A percentile compares a stretch with the other conserved stretches of the same genome.
phyloP scores from a whole-genome alignment of 2,888 invertebrate genomes.

The Drosophila bunnanda region DNA sequence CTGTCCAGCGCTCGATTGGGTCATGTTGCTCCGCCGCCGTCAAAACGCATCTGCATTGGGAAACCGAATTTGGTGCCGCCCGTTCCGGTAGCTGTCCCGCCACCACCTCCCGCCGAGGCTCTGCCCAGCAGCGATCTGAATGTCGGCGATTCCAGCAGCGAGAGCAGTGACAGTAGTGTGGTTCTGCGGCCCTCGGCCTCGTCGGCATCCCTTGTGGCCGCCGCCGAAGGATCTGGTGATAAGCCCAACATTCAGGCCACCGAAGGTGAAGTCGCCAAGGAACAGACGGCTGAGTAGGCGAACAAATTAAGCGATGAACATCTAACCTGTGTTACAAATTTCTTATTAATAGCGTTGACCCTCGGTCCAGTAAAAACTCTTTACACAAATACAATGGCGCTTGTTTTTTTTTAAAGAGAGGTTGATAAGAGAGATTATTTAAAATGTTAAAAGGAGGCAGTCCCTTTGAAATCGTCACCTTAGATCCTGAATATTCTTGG shows the following conservation, averaged over 20 bases:
- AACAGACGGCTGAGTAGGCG: conserved; percentile 38
- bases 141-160: conserved; percentile 70
- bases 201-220: conserved; percentile 45
- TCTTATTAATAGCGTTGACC: conserved; percentile 46
- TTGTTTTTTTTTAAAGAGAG: not conserved
- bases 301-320: not conserved
- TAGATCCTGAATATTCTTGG: too few species aligned
- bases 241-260: conserved; percentile 36
- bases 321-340: conserved; percentile 50
- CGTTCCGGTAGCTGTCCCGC: conserved; percentile 28
- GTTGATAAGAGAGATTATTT: not conserved
- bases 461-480: too few species aligned
- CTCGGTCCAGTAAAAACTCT: conserved; percentile 40
- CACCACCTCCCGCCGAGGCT: conserved; percentile 54
- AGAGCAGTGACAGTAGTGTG: conserved; percentile 72
- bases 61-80: conserved; percentile 48
- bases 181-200: conserved; percentile 61
- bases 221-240: conserved; percentile 59
- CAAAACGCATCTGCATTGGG: conserved; percentile 71
- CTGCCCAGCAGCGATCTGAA: conserved; percentile 42
- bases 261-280: conserved; percentile 43
- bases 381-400: conserved; percentile 14
- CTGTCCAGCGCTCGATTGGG: conserved; percentile 81
- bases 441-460: too few species aligned
- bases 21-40: conserved; percentile 69